phyloP scores from a whole-genome alignment of 2,113 vertebrate genomes.

The Bufo bufo region DNA sequence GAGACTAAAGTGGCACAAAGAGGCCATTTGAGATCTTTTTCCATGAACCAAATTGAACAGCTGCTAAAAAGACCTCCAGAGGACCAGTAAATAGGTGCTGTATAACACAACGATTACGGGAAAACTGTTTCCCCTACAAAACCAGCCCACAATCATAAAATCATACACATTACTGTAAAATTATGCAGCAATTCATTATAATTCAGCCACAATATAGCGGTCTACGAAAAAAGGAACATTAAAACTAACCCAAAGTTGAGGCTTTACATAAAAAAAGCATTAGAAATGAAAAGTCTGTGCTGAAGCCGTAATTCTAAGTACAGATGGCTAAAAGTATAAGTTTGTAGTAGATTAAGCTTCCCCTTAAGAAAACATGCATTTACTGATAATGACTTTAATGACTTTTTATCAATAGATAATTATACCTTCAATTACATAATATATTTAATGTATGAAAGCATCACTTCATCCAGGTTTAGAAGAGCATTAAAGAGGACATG shows the following conservation, averaged over 20 bases:
- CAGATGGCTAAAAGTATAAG: background rate
- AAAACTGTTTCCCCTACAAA: too few species aligned
- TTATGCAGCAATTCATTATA: too few species aligned
- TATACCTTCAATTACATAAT: background rate
- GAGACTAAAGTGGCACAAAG: too few species aligned
- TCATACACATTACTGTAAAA: too few species aligned
- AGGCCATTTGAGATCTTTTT: too few species aligned
- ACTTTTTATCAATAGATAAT: constrained; percentile 22
- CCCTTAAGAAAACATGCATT: background rate
- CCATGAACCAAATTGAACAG: too few species aligned
- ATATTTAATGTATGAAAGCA: background rate
- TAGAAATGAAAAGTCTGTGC: background rate
- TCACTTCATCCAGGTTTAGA: background rate
- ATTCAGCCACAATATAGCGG: background rate
- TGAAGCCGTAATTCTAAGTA: background rate
- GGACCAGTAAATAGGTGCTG: too few species aligned
- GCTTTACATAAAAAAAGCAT: background rate
- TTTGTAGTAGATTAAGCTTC: background rate
- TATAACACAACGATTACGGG: too few species aligned
- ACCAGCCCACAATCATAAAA: too few species aligned
- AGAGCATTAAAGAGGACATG: background rate
- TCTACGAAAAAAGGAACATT: background rate
- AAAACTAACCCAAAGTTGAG: background rate
- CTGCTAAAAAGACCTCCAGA: too few species aligned
- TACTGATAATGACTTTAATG: constrained; percentile 12